Evolutionary conservation across 2,113 vertebrate genomes (phyloP), one percentile per base, ranked within the genome.

Genomic region (Poeciliopsis occidentalis): DNA sequence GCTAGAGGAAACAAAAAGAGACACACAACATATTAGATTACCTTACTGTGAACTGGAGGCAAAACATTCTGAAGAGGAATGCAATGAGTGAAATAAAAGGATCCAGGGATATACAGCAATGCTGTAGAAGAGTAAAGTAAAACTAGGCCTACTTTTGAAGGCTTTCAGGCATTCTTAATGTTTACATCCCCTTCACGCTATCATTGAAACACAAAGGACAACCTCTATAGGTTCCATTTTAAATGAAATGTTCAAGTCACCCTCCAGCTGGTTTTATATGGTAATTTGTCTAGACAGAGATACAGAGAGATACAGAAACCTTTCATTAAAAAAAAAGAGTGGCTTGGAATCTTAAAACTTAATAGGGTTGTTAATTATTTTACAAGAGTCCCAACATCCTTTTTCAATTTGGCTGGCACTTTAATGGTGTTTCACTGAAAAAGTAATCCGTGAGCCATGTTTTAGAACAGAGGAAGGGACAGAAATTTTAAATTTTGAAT

Each of bases 351-450:
- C 75, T 87, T 83, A 86, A 85, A 87, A 80, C 80, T 84, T 89
- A 85, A 91, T 86, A 82, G 72, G 81, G 62, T 80, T 79, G 80
- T 88, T 91, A 87, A 90, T 92, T 92, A 90, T 92, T 93, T 92
- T 85, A 92, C 82, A 82, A 85, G 79, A 64, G 67, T 77, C 71
- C 67, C 76, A 76, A 85, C 85, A 86, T 86, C 85, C 76, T 73
- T 88, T 83, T 76, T 80, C 78, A 76, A 86, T 82, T 85, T 68
- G 47, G 34, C 73, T 69, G 67, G 80, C 80, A 27, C 10, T 83
- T 89, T 84, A 81, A 89, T 73, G 54, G 62, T 27, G 30, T 75
- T 87, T 83, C 66, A 62, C 19, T 71, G 60, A 65, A 75, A 71
- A 41, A 76, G 71, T 79, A 70, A 79, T 88, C 76, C 41, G 31